Evolutionary conservation across 2,113 vertebrate species (phyloP), one percentile per base, ranked within the genome.

Genomic region (Sorex fumeus): DNA sequence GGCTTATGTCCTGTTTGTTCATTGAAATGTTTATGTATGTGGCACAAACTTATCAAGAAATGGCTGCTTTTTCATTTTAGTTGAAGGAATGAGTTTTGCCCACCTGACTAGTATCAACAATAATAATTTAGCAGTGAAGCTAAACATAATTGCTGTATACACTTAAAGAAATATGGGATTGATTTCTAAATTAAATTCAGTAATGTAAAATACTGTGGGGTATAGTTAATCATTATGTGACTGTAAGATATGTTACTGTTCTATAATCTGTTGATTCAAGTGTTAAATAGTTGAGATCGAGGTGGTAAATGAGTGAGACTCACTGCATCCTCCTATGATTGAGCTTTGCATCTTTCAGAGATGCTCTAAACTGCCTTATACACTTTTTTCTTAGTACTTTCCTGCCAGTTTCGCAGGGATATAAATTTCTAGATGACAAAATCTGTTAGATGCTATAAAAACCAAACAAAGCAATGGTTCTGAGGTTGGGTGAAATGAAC

Each of bases 401-500:
- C 25, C 40, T 90, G 34, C 40, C 76, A 93, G 30, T 94, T 97
- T 93, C 84, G 23, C 6, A 90, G 66, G 71, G 83, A 89, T 72
- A 96, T 81, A 91, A 94, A 93, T 28, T 92, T 97, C 27, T 79
- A 96, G 28, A 95, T 75, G 75, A 89, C 93, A 76, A 94, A 96
- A 96, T 93, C 57, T 72, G 9, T 89, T 96, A 92, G 78, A 32
- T 87, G 53, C 2, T 90, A 53, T 88, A 76, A 40, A 97, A 96
- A 87, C 32, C 69, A 95, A 95, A 94, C 77, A 62, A 96, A 94
- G 84, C n/a, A 95, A 57, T 60, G 82, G 1, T 43, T 91, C 50
- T 91, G 79, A 94, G 47, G 25, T 62, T 96, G 43, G 4, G 8
- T 93, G 66, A 96, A 95, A 97, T 89, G 64, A 90, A 77, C 6